These are phyloP conservation scores for Temnothorax rugatulus DNA, from an alignment of 2,888 invertebrate species.

Conservation along the genomic window DNA sequence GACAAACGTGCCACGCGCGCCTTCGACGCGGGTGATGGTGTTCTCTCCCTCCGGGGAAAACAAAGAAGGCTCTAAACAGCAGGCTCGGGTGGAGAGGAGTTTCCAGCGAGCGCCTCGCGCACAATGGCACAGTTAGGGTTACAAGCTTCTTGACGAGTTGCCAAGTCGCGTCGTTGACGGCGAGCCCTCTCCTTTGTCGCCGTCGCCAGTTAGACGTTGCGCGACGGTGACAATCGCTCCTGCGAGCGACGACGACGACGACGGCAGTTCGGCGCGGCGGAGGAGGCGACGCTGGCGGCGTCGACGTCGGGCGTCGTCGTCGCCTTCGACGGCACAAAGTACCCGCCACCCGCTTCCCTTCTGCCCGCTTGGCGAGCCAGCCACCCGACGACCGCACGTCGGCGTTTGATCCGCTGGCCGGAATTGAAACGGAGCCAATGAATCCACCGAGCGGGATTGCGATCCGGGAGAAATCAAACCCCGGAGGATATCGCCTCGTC, in stretches of 20 bases:
- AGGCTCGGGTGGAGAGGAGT: constrained; percentile 74
- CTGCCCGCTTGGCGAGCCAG: constrained; percentile 66
- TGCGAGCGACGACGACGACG: constrained; percentile 62
- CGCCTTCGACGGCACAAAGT: constrained; percentile 73
- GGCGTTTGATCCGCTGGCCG: constrained; percentile 82
- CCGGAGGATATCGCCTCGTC: constrained; percentile 57
- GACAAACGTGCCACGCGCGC: constrained; percentile 76
- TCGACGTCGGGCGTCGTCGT: constrained; percentile 71
- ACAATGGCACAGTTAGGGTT: constrained; percentile 84
- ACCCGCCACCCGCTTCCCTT: constrained; percentile 65
- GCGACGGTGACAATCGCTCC: constrained; percentile 73
- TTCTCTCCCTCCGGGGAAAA: constrained; percentile 73
- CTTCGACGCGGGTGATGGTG: constrained; percentile 55
- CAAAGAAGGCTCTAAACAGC: constrained; percentile 80
- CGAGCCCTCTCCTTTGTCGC: constrained; percentile 77
- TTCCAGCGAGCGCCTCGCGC: constrained; percentile 72
- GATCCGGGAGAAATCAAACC: constrained; percentile 69
- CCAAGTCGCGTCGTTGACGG: constrained; percentile 83
- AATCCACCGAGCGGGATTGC: constrained; percentile 72
- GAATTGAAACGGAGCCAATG: constrained; percentile 85
- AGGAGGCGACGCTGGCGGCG: constrained; percentile 67
- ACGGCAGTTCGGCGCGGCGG: constrained; percentile 44
- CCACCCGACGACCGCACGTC: constrained; percentile 75
- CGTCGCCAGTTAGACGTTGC: constrained; percentile 76
- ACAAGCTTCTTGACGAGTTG: constrained; percentile 85